phyloP scores from a whole-genome alignment of 92 coral and sea anemone species.

The Hydrozoanthus gracilis region DNA sequence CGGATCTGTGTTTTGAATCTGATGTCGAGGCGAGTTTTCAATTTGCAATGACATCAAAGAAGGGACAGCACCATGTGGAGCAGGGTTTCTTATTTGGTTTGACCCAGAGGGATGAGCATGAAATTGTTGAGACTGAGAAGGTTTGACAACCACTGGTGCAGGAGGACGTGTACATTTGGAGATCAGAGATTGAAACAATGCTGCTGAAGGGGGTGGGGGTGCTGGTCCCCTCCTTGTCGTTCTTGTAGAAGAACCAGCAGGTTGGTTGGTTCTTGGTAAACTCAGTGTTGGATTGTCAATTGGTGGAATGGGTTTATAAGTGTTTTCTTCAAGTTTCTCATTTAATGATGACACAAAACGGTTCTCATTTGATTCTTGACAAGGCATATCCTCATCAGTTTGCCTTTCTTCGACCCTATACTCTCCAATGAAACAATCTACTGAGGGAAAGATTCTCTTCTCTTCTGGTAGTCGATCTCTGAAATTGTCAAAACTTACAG shows the following conservation, averaged over 20 bases:
- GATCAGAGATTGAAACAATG: conserved; percentile 75
- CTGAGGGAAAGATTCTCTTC: not conserved
- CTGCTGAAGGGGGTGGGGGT: conserved; percentile 95
- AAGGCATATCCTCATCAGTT: not conserved
- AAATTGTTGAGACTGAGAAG: conserved; percentile 35
- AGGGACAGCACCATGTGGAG: not conserved
- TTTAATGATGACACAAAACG: not conserved
- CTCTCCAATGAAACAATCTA: not conserved
- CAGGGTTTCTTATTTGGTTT: conserved; percentile 4
- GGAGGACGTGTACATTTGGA: conserved; percentile 80
- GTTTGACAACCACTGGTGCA: conserved; percentile 75
- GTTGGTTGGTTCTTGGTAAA: conserved; percentile 3
- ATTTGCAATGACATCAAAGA: not conserved
- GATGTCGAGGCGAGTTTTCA: not conserved
- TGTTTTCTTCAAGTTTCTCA: not conserved
- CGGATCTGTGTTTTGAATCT: not conserved
- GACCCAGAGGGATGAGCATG: not conserved
- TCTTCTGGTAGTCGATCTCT: not conserved
- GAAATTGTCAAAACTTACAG: not conserved
- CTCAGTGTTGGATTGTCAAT: not conserved
- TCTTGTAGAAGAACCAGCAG: not conserved
- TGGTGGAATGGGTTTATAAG: not conserved
- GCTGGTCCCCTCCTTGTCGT: conserved; percentile 12
- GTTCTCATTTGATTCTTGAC: not conserved
- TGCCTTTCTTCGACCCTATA: not conserved